Base-by-base conservation (phyloP, 35 echinoderm and acorn worm genomes). In the Amphiura filiformis region DNA sequence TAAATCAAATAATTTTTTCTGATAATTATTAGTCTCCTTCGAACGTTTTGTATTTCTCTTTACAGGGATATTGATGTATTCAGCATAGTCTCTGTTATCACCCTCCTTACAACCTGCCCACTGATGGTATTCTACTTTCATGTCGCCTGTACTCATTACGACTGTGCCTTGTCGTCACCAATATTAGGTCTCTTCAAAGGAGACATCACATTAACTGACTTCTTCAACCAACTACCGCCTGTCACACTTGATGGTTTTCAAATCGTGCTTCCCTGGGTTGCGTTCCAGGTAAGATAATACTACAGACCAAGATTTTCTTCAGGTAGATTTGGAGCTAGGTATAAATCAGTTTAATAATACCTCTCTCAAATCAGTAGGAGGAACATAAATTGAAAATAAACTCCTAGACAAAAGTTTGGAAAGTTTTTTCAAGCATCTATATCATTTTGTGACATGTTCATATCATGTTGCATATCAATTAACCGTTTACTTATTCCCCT, bases 71-170 rank as follows among this genome's bases (percentile, higher is more conserved):
- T 90, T 0, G 93, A 94, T 39, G 36, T 90, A 9, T 80, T 89
- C 42, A 87, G 41, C 78, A 65, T 80, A 14, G 14, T 90, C 5
- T 44, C 76, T 3, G 88, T 94, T 0, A 36, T 94, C 18, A 26
- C 36, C 15, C 78, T 94, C 32, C 84, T 94, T 26, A 78, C 82
- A 26, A 65, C 39, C n/a, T 83, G 82, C 18, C 93, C 93, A 0
- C 34, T 88, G 12, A 35, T 94, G 35, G 88, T 86, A 1, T 57
- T 94, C 77, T 94, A 94, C 84, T 90, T 87, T 57, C 84, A 86
- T 36, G 65, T 94, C 9, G 76, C 93, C 37, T 94, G 93, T 44
- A 89, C 84, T 3, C 82, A 94, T 39, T 94, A 87, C 80, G 47
- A 90, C 22, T 94, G 93, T 56, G 78, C 83, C 7, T 88, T 94